Base-by-base conservation (phyloP, 2,888 invertebrate genomes). In the Nudaria mundana region DNA sequence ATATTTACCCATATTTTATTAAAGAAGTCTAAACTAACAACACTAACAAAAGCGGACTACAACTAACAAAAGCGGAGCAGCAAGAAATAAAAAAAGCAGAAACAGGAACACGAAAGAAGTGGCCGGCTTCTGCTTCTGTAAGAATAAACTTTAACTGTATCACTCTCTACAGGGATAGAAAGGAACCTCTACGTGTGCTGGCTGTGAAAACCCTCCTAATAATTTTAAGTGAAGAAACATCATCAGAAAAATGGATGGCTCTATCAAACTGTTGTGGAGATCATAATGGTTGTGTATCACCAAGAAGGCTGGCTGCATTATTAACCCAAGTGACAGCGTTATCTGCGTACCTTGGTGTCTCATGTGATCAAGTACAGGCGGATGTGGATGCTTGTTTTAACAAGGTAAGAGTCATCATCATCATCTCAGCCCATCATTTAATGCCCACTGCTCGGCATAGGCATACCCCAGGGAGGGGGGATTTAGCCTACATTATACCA, bases 321-420 rank as follows among this genome's bases (percentile, higher is more conserved):
- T 73, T 95, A 44, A 79, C 88, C 11, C 92, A 93, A 69, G 79
- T 95, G 15, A 90, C 91, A 6, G 91, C 81, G 58, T 91, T 72
- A 76, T 91, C 62, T 0, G 86, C 90, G 51, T 92, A 91, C 71
- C 74, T 94, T 25, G 93, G 92, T 47, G 84, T 88, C 12, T 89
- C 90, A 18, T 92, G 92, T 16, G 86, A 90, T 40, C 90, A 91
- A 37, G 90, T 94, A 13, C 91, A 92, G 53, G 82, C 89, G 10
- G 93, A 94, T 51, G 90, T 95, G 37, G 93, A 94, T 49, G 91
- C 91, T 53, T 95, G 95, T 77, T 94, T 95, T 81, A 87, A 89
- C 49, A 91, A 92, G 88, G 94, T 94, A 29, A 5, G 22, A n/a
- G 18, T 6, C n/a, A n/a, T n/a, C n/a, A n/a, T n/a, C n/a, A n/a